A percentile compares a stretch with the other conserved stretches of the same genome.
phyloP scores from a whole-genome alignment of 1,140 invertebrate species.

The Pachyrhynchus sulphureomaculatus region DNA sequence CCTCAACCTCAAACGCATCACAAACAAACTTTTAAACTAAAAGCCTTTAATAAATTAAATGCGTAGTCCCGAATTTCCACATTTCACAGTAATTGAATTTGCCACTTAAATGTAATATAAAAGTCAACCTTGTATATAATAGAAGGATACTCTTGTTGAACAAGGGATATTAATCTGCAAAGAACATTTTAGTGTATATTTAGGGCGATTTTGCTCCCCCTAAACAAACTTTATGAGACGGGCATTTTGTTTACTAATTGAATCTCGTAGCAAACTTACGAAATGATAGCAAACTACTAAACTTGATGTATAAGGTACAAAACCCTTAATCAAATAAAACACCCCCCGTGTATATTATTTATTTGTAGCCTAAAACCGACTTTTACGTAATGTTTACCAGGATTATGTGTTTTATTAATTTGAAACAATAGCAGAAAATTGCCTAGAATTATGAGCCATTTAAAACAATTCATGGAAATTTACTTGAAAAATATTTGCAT shows the following conservation, averaged over 20 bases:
- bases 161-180: conserved; percentile 34
- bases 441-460: too few species aligned
- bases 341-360: conserved; percentile 20
- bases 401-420: conserved; percentile 20
- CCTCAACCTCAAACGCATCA: too few species aligned
- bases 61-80: conserved; percentile 15
- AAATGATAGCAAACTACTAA: conserved; percentile 32
- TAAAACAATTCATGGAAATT: too few species aligned
- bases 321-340: conserved; percentile 30
- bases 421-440: conserved; percentile 12
- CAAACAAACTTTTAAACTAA: conserved; percentile 16
- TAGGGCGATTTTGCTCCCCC: conserved; percentile 25
- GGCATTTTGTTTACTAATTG: conserved; percentile 34
- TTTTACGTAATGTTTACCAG: conserved; percentile 5
- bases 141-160: conserved; percentile 30
- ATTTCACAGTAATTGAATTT: conserved; percentile 30
- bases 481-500: too few species aligned
- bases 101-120: conserved; percentile 33
- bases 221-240: conserved; percentile 28
- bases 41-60: conserved; percentile 27
- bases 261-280: conserved; percentile 27
- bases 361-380: conserved; percentile 9
- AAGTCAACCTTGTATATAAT: conserved; percentile 31
- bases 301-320: conserved; percentile 22
- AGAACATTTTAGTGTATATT: conserved; percentile 33